A percentile compares a stretch with the other conserved stretches of the same genome.
These are phyloP conservation scores for Nasonia longicornis DNA, from an alignment of 1,140 invertebrate species.

Conservation along the genomic window DNA sequence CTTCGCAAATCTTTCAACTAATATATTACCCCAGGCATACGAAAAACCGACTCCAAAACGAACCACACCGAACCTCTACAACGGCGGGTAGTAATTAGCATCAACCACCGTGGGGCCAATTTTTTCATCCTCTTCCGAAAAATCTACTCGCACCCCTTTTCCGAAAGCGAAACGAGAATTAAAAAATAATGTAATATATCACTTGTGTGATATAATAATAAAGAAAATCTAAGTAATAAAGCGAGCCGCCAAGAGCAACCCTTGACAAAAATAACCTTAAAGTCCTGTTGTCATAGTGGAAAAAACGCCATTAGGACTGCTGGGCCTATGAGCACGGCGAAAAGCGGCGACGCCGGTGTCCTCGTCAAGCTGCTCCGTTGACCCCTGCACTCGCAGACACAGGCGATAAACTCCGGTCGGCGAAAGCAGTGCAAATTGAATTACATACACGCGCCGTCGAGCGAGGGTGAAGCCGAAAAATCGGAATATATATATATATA, in stretches of 20 bases:
- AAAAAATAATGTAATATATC: background rate
- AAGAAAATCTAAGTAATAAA: background rate
- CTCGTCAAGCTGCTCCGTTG: too few species aligned
- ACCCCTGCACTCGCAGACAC: background rate
- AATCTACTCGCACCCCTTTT: background rate
- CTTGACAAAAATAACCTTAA: conserved; percentile 39
- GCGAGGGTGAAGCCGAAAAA: background rate
- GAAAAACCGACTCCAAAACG: background rate
- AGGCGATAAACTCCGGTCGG: background rate
- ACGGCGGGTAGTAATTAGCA: background rate
- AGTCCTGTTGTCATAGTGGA: conserved; percentile 31
- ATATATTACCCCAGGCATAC: background rate
- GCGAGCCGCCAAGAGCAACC: background rate
- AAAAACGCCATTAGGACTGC: conserved; percentile 31
- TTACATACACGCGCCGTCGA: background rate
- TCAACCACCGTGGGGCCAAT: background rate
- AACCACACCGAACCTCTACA: background rate
- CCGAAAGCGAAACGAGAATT: background rate
- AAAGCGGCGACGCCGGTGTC: background rate
- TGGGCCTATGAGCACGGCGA: background rate
- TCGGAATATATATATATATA: conserved; percentile 4
- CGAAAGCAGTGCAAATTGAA: background rate
- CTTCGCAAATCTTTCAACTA: too few species aligned
- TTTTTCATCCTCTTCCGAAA: background rate
- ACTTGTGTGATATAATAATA: background rate